These are phyloP conservation scores for Zaprionus davidi DNA, from an alignment of 1,140 invertebrate genomes.

Conservation along the genomic window DNA sequence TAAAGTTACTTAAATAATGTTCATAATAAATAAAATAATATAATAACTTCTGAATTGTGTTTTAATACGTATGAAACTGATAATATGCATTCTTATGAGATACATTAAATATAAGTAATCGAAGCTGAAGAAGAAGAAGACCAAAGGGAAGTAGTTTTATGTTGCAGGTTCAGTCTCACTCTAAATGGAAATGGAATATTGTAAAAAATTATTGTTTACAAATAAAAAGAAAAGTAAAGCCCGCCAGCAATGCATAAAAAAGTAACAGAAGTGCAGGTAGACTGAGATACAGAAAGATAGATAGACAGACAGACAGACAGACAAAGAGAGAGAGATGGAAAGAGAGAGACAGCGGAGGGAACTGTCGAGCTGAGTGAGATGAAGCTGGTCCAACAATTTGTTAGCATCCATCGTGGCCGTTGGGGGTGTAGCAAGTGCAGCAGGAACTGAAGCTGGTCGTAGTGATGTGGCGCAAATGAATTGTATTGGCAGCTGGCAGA, in stretches of 20 bases:
- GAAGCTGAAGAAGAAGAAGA: conserved; percentile 18
- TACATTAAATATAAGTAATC: too few species aligned
- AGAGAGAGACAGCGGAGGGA: neutral
- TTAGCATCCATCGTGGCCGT: conserved; percentile 48
- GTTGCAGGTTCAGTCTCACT: conserved; percentile 47
- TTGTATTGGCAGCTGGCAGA: conserved; percentile 78
- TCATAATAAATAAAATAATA: too few species aligned
- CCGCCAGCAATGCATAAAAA: conserved; percentile 48
- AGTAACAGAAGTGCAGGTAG: conserved; percentile 56
- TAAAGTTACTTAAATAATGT: too few species aligned
- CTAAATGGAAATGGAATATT: conserved; percentile 51
- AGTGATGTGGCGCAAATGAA: conserved; percentile 72
- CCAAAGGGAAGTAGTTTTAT: conserved; percentile 23
- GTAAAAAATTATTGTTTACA: conserved; percentile 75
- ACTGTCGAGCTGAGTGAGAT: conserved; percentile 11
- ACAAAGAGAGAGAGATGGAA: neutral
- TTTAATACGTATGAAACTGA: too few species aligned
- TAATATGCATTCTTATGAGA: too few species aligned
- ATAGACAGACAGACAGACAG: conserved; percentile 9
- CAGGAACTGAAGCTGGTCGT: conserved; percentile 20
- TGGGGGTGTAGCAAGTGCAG: conserved; percentile 22
- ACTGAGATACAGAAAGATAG: conserved; percentile 14
- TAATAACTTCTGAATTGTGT: too few species aligned
- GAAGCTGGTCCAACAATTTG: conserved; percentile 54
- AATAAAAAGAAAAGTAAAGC: conserved; percentile 51